These are phyloP conservation scores for Ranitomeya variabilis DNA, from an alignment of 2,113 vertebrate species.

Conservation along the genomic window DNA sequence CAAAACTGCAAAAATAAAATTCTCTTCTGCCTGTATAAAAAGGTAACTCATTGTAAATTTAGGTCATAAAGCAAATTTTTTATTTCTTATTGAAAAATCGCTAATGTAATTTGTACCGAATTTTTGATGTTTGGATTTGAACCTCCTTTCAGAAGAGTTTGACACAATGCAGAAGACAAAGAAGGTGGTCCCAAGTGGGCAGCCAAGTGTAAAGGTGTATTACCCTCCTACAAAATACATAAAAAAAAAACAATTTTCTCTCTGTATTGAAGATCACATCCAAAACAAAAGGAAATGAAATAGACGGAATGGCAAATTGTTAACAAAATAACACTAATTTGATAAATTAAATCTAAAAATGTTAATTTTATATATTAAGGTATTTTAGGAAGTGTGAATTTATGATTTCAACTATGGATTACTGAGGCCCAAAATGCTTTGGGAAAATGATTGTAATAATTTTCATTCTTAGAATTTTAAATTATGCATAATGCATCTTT, in stretches of 20 bases:
- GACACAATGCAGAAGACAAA: conserved; percentile 7
- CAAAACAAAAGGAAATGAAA: neutral
- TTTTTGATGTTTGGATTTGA: conserved; percentile 40
- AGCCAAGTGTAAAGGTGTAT: conserved; percentile 53
- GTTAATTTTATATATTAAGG: neutral
- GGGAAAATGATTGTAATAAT: too few species aligned
- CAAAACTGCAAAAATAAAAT: conserved; percentile 40
- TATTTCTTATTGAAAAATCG: neutral
- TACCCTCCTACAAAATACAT: conserved; percentile 25
- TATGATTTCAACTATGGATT: too few species aligned
- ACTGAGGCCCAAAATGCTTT: too few species aligned
- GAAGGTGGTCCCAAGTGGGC: neutral
- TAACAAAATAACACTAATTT: neutral
- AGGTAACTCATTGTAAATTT: neutral
- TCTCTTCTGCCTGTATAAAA: conserved; percentile 40
- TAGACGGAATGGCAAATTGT: neutral
- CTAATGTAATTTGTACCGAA: conserved; percentile 12
- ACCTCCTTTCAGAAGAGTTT: conserved; percentile 29
- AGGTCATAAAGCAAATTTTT: neutral
- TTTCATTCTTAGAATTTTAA: too few species aligned
- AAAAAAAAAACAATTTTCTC: neutral
- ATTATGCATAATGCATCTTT: too few species aligned
- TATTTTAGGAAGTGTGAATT: too few species aligned
- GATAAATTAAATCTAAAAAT: neutral
- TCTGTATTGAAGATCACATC: neutral